Evolutionary conservation across 2,113 vertebrate species (phyloP).

Genomic region (Okapia johnstoni): DNA sequence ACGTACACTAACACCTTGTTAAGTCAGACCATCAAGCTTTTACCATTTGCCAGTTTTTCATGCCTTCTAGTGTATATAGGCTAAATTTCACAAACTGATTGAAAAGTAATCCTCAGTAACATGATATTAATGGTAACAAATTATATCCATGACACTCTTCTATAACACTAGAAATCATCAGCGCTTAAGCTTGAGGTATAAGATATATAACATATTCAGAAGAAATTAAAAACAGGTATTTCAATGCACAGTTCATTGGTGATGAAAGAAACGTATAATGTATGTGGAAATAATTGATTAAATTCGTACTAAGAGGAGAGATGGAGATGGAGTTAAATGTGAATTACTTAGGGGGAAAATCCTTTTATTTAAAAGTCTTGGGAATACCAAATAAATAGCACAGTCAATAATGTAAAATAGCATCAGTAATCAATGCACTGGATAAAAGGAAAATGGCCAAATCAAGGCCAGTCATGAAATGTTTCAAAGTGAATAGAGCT

Average conservation of each 20-base stretch:
- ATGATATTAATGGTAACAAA: slow-evolving; percentile 72
- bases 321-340: slow-evolving; percentile 35
- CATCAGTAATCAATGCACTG: slow-evolving; percentile 14
- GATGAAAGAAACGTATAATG: slow-evolving; percentile 45
- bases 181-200: not conserved
- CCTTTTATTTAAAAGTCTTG: slow-evolving; percentile 26
- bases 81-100: slow-evolving; percentile 62
- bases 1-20: slow-evolving; percentile 49
- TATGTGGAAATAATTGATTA: slow-evolving; percentile 50
- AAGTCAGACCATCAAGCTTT: slow-evolving; percentile 45
- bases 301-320: slow-evolving; percentile 21
- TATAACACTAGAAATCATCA: slow-evolving; percentile 5
- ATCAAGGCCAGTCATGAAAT: not conserved
- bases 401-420: not conserved
- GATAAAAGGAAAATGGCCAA: not conserved
- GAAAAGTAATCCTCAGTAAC: slow-evolving; percentile 69
- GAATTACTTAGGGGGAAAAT: slow-evolving; percentile 19
- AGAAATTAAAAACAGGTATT: slow-evolving; percentile 59
- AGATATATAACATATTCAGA: slow-evolving; percentile 9
- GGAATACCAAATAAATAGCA: slow-evolving; percentile 31
- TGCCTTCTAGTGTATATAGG: slow-evolving; percentile 30
- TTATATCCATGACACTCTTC: slow-evolving; percentile 16
- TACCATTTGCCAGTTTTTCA: slow-evolving; percentile 51
- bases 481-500: not conserved
- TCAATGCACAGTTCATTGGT: not conserved